These are phyloP conservation scores for Mesorhabditis sp. DNA, from an alignment of 2,888 invertebrate species.

Conservation along the genomic window DNA sequence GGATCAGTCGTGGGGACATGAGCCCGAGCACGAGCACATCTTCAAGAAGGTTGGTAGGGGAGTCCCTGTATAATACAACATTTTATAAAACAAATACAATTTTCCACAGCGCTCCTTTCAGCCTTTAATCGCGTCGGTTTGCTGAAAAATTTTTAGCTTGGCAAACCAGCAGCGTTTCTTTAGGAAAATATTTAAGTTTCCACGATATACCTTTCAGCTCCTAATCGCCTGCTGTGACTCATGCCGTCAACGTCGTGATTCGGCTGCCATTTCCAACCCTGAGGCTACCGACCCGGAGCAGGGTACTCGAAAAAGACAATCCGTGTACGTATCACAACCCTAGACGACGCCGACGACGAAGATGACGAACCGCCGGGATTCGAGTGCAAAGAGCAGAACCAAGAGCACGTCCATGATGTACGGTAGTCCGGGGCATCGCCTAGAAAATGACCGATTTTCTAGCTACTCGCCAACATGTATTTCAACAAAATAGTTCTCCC, in stretches of 20 bases:
- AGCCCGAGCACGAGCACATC: slow-evolving; percentile 30
- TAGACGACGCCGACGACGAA: slow-evolving; percentile 20
- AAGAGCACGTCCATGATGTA: slow-evolving; percentile 56
- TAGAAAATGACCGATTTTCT: slow-evolving; percentile 8
- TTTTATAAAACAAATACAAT: too few relatives aligned
- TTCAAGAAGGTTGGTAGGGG: slow-evolving; percentile 35
- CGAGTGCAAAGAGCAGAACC: slow-evolving; percentile 50
- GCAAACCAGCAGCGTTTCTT: neutral
- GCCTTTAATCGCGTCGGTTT: too few relatives aligned
- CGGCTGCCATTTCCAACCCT: slow-evolving; percentile 21
- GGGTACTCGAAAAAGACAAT: slow-evolving; percentile 17
- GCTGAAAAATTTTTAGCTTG: neutral
- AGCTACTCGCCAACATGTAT: slow-evolving; percentile 52
- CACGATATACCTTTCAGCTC: slow-evolving; percentile 27
- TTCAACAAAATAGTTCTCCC: slow-evolving; percentile 55
- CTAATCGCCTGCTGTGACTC: slow-evolving; percentile 54
- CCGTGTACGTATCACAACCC: neutral
- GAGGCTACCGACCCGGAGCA: slow-evolving; percentile 34
- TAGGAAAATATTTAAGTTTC: neutral
- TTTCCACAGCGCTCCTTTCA: too few relatives aligned
- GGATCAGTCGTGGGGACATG: slow-evolving; percentile 13
- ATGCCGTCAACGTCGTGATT: slow-evolving; percentile 49
- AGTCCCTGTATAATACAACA: neutral
- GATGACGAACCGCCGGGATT: slow-evolving; percentile 34
- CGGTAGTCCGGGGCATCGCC: slow-evolving; percentile 4